These are phyloP conservation scores for Cairina moschata DNA, from an alignment of 2,113 vertebrate species.

Conservation along the genomic window DNA sequence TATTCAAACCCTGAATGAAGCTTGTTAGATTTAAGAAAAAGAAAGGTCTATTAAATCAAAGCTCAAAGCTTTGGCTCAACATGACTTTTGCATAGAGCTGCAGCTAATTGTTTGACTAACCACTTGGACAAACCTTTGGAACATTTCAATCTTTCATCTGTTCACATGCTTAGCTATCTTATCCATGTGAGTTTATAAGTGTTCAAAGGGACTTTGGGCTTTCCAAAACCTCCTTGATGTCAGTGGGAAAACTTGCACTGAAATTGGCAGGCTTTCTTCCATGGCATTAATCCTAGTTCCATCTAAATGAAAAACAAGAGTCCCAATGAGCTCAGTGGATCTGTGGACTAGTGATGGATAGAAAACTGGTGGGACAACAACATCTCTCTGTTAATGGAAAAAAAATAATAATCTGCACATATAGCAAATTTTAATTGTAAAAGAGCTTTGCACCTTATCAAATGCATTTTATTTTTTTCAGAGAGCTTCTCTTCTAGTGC, in stretches of 20 bases:
- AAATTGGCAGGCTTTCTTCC: background rate
- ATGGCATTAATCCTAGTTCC: background rate
- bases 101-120: slow-evolving; percentile 37
- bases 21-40: slow-evolving; percentile 47
- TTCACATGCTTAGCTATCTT: background rate
- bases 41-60: slow-evolving; percentile 52
- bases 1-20: slow-evolving; percentile 64
- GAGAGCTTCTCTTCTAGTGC: background rate
- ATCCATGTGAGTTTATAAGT: background rate
- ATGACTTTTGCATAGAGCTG: slow-evolving; percentile 43
- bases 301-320: background rate
- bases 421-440: background rate
- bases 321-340: background rate
- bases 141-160: background rate
- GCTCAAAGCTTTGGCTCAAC: slow-evolving; percentile 52
- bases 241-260: background rate
- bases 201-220: background rate
- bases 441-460: background rate
- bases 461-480: background rate
- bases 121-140: background rate
- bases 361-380: background rate
- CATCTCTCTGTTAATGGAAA: background rate
- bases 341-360: background rate
- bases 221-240: slow-evolving; percentile 1
- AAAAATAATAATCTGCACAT: no score